Conservation (phyloP, 1,140 invertebrate genomes). For the Calliphora vicina region DNA sequence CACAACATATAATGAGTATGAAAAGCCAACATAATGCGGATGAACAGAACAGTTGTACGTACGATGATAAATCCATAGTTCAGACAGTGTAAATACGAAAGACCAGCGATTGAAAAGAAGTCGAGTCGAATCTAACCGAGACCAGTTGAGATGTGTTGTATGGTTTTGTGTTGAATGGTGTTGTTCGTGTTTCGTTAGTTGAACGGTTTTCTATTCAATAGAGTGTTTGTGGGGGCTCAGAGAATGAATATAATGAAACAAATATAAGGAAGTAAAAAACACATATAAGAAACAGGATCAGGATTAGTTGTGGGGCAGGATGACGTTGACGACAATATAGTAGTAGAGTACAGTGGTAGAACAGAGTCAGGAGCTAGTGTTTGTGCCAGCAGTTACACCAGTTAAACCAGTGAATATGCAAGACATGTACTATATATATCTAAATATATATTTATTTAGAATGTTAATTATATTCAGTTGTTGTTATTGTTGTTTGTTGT, state of each 20-base stretch:
- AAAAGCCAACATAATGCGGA: constrained; percentile 18
- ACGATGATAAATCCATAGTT: constrained; percentile 27
- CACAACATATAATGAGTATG: constrained; percentile 22
- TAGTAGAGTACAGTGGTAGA: background rate
- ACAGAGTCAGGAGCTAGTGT: background rate
- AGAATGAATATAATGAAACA: background rate
- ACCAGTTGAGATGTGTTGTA: background rate
- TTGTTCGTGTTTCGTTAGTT: background rate
- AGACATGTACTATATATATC: no score
- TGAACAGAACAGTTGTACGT: background rate
- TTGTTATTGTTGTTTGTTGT: background rate
- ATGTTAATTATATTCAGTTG: constrained; percentile 5
- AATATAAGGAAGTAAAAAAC: background rate
- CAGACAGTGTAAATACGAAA: background rate
- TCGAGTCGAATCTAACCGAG: background rate
- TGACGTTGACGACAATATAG: background rate
- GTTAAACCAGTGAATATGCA: background rate
- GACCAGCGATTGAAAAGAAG: background rate
- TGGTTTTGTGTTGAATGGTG: background rate
- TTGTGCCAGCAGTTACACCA: background rate
- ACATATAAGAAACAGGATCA: background rate
- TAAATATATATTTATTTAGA: no score
- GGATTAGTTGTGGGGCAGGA: background rate
- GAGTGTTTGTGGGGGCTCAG: background rate
- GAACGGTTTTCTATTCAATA: background rate